Evolutionary conservation across 2,113 vertebrate species (phyloP).

Genomic region (Sapajus apella): DNA sequence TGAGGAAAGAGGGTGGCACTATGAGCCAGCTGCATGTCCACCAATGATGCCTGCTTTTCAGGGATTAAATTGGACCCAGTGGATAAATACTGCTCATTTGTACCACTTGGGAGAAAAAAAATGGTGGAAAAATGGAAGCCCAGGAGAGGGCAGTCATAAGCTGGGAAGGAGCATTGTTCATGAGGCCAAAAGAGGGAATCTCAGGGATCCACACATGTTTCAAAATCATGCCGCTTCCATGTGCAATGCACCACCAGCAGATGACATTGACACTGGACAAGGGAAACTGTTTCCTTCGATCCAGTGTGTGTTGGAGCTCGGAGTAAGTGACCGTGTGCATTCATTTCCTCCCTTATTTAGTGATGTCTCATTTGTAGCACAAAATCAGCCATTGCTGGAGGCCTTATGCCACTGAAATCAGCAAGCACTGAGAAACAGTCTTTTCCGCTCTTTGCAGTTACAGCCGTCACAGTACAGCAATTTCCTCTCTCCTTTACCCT

Average conservation of each 20-base stretch:
- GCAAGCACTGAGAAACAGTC: no score
- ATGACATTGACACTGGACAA: no score
- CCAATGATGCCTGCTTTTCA: neutral
- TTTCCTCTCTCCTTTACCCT: neutral
- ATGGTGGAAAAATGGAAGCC: neutral
- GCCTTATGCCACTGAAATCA: neutral
- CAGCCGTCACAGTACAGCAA: fast-evolving
- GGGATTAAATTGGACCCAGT: neutral
- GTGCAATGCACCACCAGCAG: fast-evolving
- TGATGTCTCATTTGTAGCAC: fast-evolving
- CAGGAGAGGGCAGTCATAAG: neutral
- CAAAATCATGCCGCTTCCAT: neutral
- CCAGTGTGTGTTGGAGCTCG: neutral
- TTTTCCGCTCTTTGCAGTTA: neutral
- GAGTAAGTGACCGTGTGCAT: fast-evolving
- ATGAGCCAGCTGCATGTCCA: neutral
- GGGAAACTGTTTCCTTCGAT: neutral
- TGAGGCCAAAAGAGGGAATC: fast-evolving
- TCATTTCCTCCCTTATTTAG: neutral
- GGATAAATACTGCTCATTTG: neutral
- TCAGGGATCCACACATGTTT: no score
- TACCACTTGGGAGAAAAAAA: neutral
- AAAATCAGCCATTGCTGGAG: no score
- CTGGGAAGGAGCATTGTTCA: neutral
- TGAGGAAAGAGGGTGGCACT: fast-evolving